phyloP scores from a whole-genome alignment of 2,797 vertebrate species.

The Phataginus tricuspis region DNA sequence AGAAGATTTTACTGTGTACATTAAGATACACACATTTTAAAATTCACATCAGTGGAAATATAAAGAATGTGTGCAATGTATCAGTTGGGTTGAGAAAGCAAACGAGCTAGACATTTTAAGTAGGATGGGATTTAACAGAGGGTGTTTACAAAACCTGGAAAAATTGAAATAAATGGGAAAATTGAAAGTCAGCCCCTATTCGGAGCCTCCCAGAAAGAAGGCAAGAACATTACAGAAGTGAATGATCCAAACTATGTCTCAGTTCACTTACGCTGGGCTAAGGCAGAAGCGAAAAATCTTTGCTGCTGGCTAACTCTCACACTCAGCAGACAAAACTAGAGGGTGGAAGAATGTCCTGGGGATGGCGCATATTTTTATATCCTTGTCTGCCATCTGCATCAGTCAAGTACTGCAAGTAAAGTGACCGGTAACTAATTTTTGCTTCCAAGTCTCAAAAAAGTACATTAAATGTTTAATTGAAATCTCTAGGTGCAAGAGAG shows the following conservation, averaged over 20 bases:
- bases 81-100: background rate
- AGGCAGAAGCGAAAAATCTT: background rate
- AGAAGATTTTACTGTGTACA: background rate
- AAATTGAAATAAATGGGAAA: background rate
- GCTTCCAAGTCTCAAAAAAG: background rate
- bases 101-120: background rate
- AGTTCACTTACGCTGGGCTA: background rate
- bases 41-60: background rate
- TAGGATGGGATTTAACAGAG: background rate
- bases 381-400: background rate
- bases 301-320: background rate
- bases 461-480: background rate
- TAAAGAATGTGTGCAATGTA: background rate
- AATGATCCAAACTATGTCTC: background rate
- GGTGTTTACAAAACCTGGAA: background rate
- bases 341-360: background rate
- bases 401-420: background rate
- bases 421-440: background rate
- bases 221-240: background rate
- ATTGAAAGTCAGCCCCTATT: background rate
- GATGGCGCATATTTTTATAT: background rate
- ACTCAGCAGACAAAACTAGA: background rate
- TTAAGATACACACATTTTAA: background rate
- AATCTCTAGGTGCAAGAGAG: background rate
- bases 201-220: background rate